phyloP scores from a whole-genome alignment of 2,797 vertebrate genomes.

The Gymnodraco acuticeps region DNA sequence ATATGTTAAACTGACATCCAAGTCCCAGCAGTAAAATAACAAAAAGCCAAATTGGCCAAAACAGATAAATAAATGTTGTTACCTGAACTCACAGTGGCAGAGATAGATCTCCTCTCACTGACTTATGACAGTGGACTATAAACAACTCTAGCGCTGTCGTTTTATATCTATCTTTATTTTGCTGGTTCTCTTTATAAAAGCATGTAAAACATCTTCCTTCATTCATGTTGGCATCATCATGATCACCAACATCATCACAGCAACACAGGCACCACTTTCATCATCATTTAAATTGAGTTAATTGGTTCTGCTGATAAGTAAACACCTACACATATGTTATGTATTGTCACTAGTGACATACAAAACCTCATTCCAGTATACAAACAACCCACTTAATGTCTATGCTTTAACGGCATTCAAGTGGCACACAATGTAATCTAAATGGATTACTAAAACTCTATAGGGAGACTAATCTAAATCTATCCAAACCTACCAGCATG shows the following conservation, averaged over 20 bases:
- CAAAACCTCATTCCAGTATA: constrained; percentile 22
- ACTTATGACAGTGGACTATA: background rate
- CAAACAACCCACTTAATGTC: constrained; percentile 30
- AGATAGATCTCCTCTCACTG: background rate
- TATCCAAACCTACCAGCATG: constrained; percentile 51
- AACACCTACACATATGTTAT: constrained; percentile 21
- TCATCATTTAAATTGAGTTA: constrained; percentile 27
- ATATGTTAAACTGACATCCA: constrained; percentile 6
- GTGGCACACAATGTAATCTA: constrained; percentile 45
- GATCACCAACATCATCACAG: constrained; percentile 6
- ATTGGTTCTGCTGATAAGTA: constrained; percentile 30
- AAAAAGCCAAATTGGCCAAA: too few species aligned
- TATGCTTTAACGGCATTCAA: constrained; percentile 40
- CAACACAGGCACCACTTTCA: background rate
- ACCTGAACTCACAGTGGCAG: background rate
- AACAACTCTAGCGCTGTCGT: background rate
- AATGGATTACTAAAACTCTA: constrained; percentile 52
- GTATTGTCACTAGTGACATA: constrained; percentile 18
- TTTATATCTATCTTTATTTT: background rate
- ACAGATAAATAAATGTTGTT: background rate
- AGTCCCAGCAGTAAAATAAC: background rate
- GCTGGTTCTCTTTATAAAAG: background rate
- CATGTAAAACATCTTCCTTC: background rate
- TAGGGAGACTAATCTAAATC: constrained; percentile 43
- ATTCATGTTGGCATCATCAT: background rate